Conservation (phyloP, 2,888 invertebrate genomes). For the Petrolisthes cinctipes region DNA sequence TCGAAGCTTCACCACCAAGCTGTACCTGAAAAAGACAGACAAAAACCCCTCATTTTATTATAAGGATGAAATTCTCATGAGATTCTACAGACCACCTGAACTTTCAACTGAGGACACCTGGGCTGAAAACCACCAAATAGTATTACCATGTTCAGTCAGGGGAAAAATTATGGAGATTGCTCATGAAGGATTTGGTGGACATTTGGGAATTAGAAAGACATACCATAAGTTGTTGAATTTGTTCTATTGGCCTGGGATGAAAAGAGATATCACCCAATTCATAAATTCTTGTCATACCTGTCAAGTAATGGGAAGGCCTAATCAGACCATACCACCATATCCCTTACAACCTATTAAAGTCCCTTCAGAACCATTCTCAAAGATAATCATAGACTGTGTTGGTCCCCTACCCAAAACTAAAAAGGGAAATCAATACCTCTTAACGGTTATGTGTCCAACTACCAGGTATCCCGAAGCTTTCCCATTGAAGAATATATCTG, state of each 20-base stretch:
- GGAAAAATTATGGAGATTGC: neutral
- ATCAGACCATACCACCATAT: conserved; percentile 11
- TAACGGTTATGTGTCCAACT: neutral
- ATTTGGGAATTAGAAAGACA: conserved; percentile 17
- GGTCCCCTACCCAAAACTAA: conserved; percentile 13
- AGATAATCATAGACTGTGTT: conserved; percentile 18
- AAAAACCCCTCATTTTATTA: neutral
- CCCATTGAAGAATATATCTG: neutral
- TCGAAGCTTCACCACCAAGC: neutral
- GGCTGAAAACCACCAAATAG: conserved; percentile 5
- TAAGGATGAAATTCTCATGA: no score
- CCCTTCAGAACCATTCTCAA: conserved; percentile 8
- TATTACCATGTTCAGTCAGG: no score
- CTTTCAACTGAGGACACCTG: conserved; percentile 8
- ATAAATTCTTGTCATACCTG: conserved; percentile 13
- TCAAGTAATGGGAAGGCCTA: neutral
- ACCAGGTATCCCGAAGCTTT: conserved; percentile 17
- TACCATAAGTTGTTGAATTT: conserved; percentile 5
- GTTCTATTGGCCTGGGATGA: conserved; percentile 12
- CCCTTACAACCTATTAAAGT: conserved; percentile 3
- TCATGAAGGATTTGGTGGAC: neutral
- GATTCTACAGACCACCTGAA: no score
- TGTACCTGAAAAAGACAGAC: neutral
- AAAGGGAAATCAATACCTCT: conserved; percentile 5
- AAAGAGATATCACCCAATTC: neutral